Conservation (phyloP, 2,113 vertebrate species). For the Bungarus multicinctus region DNA sequence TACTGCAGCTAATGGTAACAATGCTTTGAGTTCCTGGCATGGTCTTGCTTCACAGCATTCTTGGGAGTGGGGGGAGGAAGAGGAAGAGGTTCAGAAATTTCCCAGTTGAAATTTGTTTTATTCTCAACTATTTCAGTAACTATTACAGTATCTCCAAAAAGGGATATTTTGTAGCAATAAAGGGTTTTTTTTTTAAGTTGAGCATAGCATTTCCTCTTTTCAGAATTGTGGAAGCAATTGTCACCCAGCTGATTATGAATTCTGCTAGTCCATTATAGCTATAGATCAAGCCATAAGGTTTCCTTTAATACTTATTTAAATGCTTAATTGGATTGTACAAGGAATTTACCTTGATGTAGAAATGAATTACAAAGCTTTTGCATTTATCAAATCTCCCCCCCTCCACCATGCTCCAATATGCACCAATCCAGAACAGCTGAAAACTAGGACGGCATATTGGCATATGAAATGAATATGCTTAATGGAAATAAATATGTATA, state of each 20-base stretch:
- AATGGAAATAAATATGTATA: too few species aligned
- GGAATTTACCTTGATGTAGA: neutral
- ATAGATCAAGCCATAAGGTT: neutral
- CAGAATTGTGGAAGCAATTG: neutral
- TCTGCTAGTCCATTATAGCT: neutral
- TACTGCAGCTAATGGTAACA: neutral
- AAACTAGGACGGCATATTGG: neutral
- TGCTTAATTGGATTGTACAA: neutral
- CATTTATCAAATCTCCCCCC: too few species aligned
- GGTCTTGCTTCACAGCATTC: neutral
- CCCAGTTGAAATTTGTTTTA: neutral
- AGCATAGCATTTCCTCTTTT: conserved; percentile 13
- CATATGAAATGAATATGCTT: neutral
- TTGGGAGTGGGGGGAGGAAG: neutral
- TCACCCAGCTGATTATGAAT: neutral
- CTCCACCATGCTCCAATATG: neutral
- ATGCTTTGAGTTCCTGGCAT: neutral
- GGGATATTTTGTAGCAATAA: conserved; percentile 3
- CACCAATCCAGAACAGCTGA: neutral
- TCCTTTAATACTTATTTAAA: neutral
- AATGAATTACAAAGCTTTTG: neutral
- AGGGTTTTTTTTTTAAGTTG: neutral
- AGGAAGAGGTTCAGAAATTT: neutral
- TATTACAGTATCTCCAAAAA: neutral
- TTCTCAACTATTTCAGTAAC: conserved; percentile 10